Base-by-base conservation (phyloP, 2,888 invertebrate species). In the Emmelina monodactyla region DNA sequence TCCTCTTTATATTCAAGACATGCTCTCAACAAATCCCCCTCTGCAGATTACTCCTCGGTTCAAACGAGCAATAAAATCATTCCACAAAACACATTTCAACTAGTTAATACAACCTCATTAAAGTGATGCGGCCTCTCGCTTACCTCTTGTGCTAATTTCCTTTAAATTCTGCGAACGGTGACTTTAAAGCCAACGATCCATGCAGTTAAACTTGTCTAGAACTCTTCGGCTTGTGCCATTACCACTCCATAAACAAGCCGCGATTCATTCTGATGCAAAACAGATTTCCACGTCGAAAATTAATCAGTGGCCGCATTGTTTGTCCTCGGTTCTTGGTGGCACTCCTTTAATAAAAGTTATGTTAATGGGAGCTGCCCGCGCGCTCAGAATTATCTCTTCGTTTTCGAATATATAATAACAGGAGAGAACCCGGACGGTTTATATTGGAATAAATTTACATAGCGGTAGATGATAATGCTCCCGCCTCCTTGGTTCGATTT, bases 361-460 rank as follows among this genome's bases (percentile, higher is more conserved):
- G 79, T 60, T 68, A 78, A 78, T 79, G 50, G 53, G 45, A 50
- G 59, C 66, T 62, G 70, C 56, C 72, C 70, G 67, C 66, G 67
- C 66, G 64, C 58, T 56, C 64, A 53, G 66, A 70, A 76, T 79
- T 73, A 78, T 79, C 78, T 72, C 69, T 69, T 71, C 73, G 75
- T 73, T 76, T 73, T 67, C 68, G 78, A 73, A 78, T 78, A 72
- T 73, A 79, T 78, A 75, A 78, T 78, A 76, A 73, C 71, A 68
- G 61, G 58, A 61, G 59, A 59, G 62, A 53, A 59, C 55, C 58
- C 59, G 59, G 60, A 57, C 53, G 64, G 68, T 73, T 76, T 78
- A n/a, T n/a, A 78, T 78, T 78, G 78, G 75, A 78, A 79, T 78
- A 78, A 75, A 79, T 79, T 78, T 79, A 72, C 79, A 78, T 79